phyloP scores from a whole-genome alignment of 2,113 vertebrate genomes.

The cattle (Bos taurus) region DNA sequence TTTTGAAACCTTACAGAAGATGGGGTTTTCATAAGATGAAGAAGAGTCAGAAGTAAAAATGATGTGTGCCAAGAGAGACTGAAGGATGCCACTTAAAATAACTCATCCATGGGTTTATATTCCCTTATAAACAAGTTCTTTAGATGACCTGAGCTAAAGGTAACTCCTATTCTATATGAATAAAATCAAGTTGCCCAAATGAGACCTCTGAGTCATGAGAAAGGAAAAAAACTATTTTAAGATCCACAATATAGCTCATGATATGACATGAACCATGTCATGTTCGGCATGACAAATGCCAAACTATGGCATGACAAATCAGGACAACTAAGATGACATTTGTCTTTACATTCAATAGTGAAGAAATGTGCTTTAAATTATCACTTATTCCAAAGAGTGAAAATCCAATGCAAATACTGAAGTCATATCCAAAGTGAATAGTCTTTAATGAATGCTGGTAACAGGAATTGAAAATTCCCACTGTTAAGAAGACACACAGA shows the following conservation, averaged over 20 bases:
- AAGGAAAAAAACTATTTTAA: background rate
- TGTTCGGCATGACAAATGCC: background rate
- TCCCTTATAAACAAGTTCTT: slow-evolving; percentile 8
- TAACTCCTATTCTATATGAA: background rate
- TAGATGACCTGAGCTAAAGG: background rate
- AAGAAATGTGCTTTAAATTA: slow-evolving; percentile 26
- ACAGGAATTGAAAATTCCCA: background rate
- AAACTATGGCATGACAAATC: background rate
- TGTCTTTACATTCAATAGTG: background rate
- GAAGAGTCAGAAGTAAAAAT: background rate
- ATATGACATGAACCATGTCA: background rate
- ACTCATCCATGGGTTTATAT: background rate
- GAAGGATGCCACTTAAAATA: background rate
- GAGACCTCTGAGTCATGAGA: background rate
- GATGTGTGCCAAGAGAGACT: background rate
- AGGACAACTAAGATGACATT: background rate
- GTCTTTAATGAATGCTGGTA: background rate
- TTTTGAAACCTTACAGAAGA: background rate
- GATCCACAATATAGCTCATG: background rate
- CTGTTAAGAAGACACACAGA: background rate
- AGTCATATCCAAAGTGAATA: background rate
- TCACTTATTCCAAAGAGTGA: background rate
- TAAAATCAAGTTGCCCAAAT: slow-evolving; percentile 32
- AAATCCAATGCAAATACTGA: slow-evolving; percentile 42
- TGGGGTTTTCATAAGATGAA: background rate